These are phyloP conservation scores for Hirtodrosophila duncani DNA, from an alignment of 2,888 invertebrate genomes.

Conservation along the genomic window DNA sequence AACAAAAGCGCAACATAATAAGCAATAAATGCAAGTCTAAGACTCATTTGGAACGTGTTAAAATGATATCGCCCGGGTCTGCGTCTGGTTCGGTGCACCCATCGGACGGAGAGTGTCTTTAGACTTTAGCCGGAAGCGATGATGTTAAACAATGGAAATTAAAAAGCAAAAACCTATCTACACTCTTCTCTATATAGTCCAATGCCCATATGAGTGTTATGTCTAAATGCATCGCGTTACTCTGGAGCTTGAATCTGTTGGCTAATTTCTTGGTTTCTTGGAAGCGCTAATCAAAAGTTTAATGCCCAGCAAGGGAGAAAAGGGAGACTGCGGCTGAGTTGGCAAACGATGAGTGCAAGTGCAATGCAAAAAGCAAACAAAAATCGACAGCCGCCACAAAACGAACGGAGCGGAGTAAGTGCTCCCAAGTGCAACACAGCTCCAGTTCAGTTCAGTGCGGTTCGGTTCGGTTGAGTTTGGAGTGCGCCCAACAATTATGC, in stretches of 20 bases:
- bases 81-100: background rate
- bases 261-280: conserved; percentile 60
- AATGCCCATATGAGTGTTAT: conserved; percentile 27
- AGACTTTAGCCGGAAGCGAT: background rate
- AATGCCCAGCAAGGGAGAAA: conserved; percentile 40
- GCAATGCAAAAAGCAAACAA: conserved; percentile 45
- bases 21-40: conserved; percentile 35
- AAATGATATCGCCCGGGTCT: conserved; percentile 28
- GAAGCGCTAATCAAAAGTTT: conserved; percentile 65
- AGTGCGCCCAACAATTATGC: conserved; percentile 56
- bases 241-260: conserved; percentile 24
- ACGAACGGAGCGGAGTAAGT: background rate
- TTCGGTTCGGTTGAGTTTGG: background rate
- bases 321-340: background rate
- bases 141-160: conserved; percentile 1
- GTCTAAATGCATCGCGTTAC: conserved; percentile 1
- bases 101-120: background rate
- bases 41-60: conserved; percentile 31
- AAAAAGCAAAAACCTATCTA: conserved; percentile 2
- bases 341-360: conserved; percentile 15
- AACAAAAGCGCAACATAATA: conserved; percentile 38
- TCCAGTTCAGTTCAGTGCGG: background rate
- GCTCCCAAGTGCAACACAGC: conserved; percentile 9
- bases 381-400: conserved; percentile 38
- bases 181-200: conserved; percentile 14